Conservation (phyloP, 2,888 invertebrate genomes). For the Cantharis flavilabris region DNA sequence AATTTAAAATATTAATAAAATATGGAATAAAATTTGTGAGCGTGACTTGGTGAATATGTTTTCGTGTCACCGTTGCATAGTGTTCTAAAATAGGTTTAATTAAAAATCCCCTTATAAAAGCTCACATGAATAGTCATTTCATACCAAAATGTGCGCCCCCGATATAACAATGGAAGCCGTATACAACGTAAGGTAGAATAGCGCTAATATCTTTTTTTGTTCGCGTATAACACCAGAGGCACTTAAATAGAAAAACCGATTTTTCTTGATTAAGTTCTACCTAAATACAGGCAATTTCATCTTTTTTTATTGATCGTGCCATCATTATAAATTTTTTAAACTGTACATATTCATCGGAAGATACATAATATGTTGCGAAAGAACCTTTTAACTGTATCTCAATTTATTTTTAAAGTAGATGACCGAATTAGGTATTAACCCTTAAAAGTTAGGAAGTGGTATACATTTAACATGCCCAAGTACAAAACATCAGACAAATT, state of each 20-base stretch:
- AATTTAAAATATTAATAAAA: not conserved
- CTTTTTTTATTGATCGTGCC: too few species aligned
- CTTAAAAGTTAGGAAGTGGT: not conserved
- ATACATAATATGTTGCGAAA: not conserved
- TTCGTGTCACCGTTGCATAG: not conserved
- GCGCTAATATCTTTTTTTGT: not conserved
- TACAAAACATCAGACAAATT: constrained; percentile 2
- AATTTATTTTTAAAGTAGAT: not conserved
- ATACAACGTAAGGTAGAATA: not conserved
- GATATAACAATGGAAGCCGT: not conserved
- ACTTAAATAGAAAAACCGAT: not conserved
- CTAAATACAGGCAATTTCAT: too few species aligned
- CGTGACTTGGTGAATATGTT: not conserved
- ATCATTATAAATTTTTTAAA: too few species aligned
- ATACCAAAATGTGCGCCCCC: not conserved
- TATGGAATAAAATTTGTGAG: not conserved
- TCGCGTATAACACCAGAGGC: not conserved
- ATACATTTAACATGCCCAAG: not conserved
- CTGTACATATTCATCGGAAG: too few species aligned
- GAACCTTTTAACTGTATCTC: not conserved
- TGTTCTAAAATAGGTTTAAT: not conserved
- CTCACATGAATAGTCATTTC: not conserved
- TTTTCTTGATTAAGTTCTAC: not conserved
- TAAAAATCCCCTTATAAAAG: not conserved
- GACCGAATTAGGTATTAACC: not conserved